Evolutionary conservation across 2,888 invertebrate genomes (phyloP), one percentile per base, ranked within the genome.

Genomic region (Ganaspis brasiliensis): DNA sequence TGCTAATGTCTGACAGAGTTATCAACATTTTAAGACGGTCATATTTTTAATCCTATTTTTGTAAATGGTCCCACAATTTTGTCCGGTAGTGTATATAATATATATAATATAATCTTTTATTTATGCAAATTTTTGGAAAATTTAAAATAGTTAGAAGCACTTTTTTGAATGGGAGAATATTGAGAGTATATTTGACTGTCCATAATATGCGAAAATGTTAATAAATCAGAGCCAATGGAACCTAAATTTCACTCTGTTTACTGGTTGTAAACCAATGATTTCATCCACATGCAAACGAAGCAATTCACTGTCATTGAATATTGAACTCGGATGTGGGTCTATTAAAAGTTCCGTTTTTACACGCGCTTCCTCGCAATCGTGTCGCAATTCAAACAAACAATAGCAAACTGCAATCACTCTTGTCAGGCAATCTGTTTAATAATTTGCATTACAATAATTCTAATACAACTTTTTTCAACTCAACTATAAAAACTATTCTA

Each of bases 231-330:
- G 24, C 9, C 45, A 67, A 67, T 24, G 63, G n/a, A 21, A 67
- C 24, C 63, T 45, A 45, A 63, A 40, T 37, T 21, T 19, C 12
- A 37, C 21, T 61, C 19, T 45, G 63, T 67, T 67, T 67, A 67
- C 45, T 21, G 40, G n/a, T 67, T 40, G 40, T 67, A 67, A 67
- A 67, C 40, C 45, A 67, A 67, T 67, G 40, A 67, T 67, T 67
- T n/a, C n/a, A 45, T 67, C 21, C 45, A 45, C 63, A 67, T 63
- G 21, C 21, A 67, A 67, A 45, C 24, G 8, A 2, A 67, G n/a
- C n/a, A 67, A 67, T 67, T 67, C 24, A 45, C 63, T 45, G 40
- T 45, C 45, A 21, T 14, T 67, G 14, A 45, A 45, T 67, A 24
- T 67, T n/a, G 63, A 24, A 24, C 40, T 24, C 1, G 63, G 19